A percentile compares a stretch with the other conserved stretches of the same genome.
Evolutionary conservation across 1,140 invertebrate genomes (phyloP).

Genomic region (Eciton burchellii): DNA sequence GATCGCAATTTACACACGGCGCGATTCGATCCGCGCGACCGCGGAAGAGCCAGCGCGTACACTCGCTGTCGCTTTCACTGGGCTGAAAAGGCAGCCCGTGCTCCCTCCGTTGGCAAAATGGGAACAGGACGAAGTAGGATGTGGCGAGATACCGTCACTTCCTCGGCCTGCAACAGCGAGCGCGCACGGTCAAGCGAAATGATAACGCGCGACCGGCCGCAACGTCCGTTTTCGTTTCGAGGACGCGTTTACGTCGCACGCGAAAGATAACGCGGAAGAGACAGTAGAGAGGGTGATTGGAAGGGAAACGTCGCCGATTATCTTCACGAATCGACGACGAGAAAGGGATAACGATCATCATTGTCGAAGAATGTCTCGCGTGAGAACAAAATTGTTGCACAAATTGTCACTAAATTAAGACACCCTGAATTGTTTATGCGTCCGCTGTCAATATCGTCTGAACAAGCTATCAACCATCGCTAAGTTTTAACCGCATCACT

Average conservation of each 20-base stretch:
- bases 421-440: too few species aligned
- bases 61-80: conserved; percentile 68
- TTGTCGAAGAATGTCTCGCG: neutral
- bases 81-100: conserved; percentile 32
- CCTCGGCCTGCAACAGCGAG: conserved; percentile 49
- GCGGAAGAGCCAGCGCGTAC: conserved; percentile 21
- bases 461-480: too few species aligned
- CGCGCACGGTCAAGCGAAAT: neutral
- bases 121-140: conserved; percentile 72
- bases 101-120: conserved; percentile 41
- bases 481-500: too few species aligned
- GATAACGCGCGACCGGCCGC: conserved; percentile 38
- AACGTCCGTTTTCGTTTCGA: conserved; percentile 22
- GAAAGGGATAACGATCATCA: neutral
- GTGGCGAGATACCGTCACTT: conserved; percentile 75
- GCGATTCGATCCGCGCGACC: conserved; percentile 5
- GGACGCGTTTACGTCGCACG: conserved; percentile 4
- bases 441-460: too few species aligned
- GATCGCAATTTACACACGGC: neutral
- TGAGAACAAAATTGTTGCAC: neutral
- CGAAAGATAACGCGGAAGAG: neutral
- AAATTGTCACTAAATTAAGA: too few species aligned
- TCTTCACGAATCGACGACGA: neutral
- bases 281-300: neutral
- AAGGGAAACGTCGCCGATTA: neutral